Base-by-base conservation (phyloP, 2,888 invertebrate genomes). In the Belgica antarctica region DNA sequence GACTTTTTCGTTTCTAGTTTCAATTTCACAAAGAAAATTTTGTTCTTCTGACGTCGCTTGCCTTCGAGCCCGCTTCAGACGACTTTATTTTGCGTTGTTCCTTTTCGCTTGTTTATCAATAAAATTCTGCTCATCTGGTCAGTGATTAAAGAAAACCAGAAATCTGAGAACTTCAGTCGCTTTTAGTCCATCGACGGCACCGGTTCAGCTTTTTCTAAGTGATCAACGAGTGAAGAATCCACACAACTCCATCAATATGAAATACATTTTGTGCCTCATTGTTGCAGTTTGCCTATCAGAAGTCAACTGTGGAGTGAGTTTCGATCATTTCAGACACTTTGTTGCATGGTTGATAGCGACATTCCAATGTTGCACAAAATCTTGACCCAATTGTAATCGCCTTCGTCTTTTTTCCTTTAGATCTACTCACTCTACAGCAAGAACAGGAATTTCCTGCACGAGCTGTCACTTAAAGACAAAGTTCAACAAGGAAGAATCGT, bases 301-400 rank as follows among this genome's bases (percentile, higher is more conserved):
- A 5, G 52, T 52, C 52, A n/a, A 66, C n/a, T 66, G 65, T 27
- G 65, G 47, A 10, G 65, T 66, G 47, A 46, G 65, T 34, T 31
- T 31, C 34, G 5, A 8, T 31, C 34, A 5, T 31, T 31, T 31
- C 34, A 31, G 7, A 8, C 34, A 31, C 34, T n/a, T n/a, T n/a
- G n/a, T n/a, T n/a, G n/a, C n/a, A n/a, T n/a, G n/a, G n/a, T n/a
- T n/a, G n/a, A n/a, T n/a, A 31, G 12, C 12, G 12, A 31, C 34
- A 31, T 31, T 31, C 12, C 12, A 31, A 8, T 31, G 5, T 22
- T 52, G 19, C 19, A 19, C n/a, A n/a, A n/a, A n/a, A n/a, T n/a
- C n/a, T n/a, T n/a, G n/a, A n/a, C n/a, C n/a, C n/a, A n/a, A n/a
- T 41, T 41, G 41, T 15, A 41, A 41, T 2, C 3, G 10, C 41